Percentiles rank a stretch among this genome's conserved stretches.
Evolutionary conservation across 2,888 invertebrate genomes (phyloP).

Genomic region (Acanthosepion esculentum): DNA sequence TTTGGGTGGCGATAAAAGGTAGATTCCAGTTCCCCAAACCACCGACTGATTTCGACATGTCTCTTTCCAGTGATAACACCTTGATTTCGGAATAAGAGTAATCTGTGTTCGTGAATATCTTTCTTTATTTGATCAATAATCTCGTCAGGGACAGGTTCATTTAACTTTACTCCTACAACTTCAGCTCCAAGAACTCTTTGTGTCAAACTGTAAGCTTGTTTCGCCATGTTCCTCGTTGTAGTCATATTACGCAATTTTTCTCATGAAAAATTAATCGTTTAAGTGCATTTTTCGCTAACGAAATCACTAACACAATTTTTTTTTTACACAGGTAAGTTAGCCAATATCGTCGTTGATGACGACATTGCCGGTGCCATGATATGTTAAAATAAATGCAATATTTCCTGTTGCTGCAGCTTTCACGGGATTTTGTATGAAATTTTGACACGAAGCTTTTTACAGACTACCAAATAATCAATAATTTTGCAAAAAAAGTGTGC

Average conservation of each 20-base stretch:
- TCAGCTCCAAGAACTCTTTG: constrained; percentile 59
- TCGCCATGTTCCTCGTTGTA: constrained; percentile 41
- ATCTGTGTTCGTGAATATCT: constrained; percentile 64
- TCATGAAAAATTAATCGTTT: not conserved
- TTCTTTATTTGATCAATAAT: constrained; percentile 61
- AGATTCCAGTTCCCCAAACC: constrained; percentile 71
- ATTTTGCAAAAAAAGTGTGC: not conserved
- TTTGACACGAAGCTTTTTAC: not conserved
- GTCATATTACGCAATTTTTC: not conserved
- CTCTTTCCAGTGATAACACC: constrained; percentile 62
- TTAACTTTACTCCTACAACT: constrained; percentile 64
- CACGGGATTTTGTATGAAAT: not conserved
- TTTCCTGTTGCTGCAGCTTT: not conserved
- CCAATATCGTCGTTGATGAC: not conserved
- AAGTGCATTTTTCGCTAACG: not conserved
- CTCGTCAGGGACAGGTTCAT: constrained; percentile 56
- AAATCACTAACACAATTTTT: not conserved
- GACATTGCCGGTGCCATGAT: not conserved
- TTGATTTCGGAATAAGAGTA: constrained; percentile 70
- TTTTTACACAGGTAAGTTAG: not conserved
- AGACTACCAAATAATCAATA: not conserved
- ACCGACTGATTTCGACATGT: constrained; percentile 68
- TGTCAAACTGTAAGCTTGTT: not conserved
- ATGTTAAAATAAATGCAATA: not conserved
- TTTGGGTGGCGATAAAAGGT: constrained; percentile 71